Evolutionary conservation across 2,113 vertebrate species (phyloP), one percentile per base, ranked within the genome.

Genomic region (Forbesichthys agassizii): DNA sequence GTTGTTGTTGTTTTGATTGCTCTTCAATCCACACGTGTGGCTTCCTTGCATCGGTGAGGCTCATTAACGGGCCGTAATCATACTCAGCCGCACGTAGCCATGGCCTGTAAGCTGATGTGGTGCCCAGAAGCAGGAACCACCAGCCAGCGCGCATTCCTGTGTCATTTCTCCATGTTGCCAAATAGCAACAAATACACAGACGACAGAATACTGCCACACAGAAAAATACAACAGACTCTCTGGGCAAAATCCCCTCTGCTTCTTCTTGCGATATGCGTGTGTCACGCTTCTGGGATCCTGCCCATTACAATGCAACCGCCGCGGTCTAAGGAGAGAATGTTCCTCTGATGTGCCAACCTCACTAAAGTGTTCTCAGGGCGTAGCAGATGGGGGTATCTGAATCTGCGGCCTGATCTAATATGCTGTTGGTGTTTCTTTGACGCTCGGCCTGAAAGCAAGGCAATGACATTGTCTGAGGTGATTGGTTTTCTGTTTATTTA

Each of bases 61-160:
- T 84, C 76, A 84, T 88, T 89, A 86, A 83, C 86, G 68, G 88
- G 80, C 64, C 13, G 81, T 88, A 85, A 86, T 86, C 88, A 86
- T 72, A 71, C 70, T 84, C 88, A 84, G 74, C 73, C 79, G 72
- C 66, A 85, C 62, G 20, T 48, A 48, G 74, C 70, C 47, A 12
- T 52, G 48, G 52, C 58, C 46, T 11, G 76, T 59, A 70, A 68
- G 58, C 52, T n/a, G 63, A 71, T 62, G 88, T 73, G 71, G 69
- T 73, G n/a, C 58, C 61, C 54, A 1, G 53, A 46, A 48, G 82
- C 75, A 79, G 51, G 79, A 68, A 58, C 66, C 51, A 49, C 57
- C 16, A 8, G 76, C 69, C 65, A 59, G 63, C 65, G 1, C 51
- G 33, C 69, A 74, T 84, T 86, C 80, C 74, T 74, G 64, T 4